phyloP scores from a whole-genome alignment of 2,113 vertebrate species.

The Oenanthe oenanthe region DNA sequence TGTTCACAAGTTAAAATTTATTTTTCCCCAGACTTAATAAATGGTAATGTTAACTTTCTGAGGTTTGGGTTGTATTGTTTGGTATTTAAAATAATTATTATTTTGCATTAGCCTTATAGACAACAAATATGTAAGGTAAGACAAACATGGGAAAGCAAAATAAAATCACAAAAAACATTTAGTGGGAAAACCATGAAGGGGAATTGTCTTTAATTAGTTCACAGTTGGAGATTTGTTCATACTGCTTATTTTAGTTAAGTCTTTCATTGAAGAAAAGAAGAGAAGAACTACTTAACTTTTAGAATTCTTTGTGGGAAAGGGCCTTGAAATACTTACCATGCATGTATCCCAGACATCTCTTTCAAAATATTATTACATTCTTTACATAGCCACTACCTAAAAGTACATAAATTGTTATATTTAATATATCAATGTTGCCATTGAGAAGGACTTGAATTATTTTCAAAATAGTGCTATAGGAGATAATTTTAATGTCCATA shows the following conservation, averaged over 20 bases:
- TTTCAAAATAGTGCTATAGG: background rate
- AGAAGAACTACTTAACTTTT: constrained; percentile 76
- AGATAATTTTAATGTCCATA: background rate
- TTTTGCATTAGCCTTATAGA: constrained; percentile 61
- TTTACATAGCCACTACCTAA: background rate
- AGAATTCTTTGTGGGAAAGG: constrained; percentile 60
- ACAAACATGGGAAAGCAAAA: constrained; percentile 74
- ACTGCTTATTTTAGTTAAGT: constrained; percentile 84
- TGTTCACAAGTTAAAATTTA: background rate
- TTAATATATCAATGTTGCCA: background rate
- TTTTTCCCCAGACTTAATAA: background rate
- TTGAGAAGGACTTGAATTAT: background rate
- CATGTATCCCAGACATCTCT: background rate
- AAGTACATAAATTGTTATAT: background rate
- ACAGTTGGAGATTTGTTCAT: constrained; percentile 83
- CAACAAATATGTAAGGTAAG: constrained; percentile 61
- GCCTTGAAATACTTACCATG: background rate
- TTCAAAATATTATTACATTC: background rate
- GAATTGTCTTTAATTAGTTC: constrained; percentile 86
- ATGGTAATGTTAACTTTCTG: background rate
- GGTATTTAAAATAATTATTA: constrained; percentile 26
- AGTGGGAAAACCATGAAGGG: constrained; percentile 78
- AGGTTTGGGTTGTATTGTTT: background rate
- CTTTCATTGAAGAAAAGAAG: constrained; percentile 62
- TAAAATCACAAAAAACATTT: constrained; percentile 82